A percentile compares a stretch with the other conserved stretches of the same genome.
Conservation (phyloP, 2,113 vertebrate species). For the Campylomormyrus tamandua region DNA sequence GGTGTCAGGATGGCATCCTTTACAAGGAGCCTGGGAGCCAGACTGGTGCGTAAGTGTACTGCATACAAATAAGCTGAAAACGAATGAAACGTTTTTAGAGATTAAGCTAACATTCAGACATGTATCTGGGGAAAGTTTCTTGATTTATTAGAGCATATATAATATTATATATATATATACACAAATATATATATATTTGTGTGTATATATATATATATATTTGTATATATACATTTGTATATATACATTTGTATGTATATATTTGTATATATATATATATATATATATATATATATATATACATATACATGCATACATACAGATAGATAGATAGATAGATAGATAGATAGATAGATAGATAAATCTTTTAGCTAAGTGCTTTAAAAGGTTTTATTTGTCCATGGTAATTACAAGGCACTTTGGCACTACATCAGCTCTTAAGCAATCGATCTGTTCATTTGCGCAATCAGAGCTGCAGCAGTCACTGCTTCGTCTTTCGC, state of each 20-base stretch:
- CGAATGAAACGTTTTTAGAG: neutral
- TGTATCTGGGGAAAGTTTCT: neutral
- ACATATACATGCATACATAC: no score
- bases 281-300: no score
- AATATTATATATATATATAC: no score
- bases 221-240: no score
- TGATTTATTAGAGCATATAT: neutral
- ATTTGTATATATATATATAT: no score
- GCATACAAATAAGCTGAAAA: neutral
- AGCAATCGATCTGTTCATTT: neutral
- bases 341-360: neutral
- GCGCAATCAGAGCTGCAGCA: neutral
- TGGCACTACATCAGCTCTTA: neutral
- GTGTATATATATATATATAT: no score
- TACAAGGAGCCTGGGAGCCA: neutral
- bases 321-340: neutral
- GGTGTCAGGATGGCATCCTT: neutral
- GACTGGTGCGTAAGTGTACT: neutral
- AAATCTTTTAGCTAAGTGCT: neutral
- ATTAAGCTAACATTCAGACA: neutral
- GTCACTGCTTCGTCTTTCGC: neutral
- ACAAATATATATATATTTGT: no score
- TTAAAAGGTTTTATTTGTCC: neutral
- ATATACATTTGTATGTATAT: no score
- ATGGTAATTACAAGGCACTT: neutral